phyloP scores from a whole-genome alignment of 2,797 vertebrate genomes.

The Lerista edwardsae region DNA sequence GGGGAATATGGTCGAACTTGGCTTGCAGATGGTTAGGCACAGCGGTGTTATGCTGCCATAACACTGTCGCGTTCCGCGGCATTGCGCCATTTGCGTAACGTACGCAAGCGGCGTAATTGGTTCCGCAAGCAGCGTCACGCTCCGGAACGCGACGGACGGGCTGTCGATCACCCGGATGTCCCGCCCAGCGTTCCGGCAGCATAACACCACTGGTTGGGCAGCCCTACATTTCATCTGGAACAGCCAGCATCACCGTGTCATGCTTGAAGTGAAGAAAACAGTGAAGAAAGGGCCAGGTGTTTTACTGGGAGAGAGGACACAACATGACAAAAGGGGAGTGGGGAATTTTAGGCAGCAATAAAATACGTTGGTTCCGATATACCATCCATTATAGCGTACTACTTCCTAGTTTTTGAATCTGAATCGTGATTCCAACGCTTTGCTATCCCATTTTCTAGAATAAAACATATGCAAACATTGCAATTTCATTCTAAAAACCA shows the following conservation, averaged over 20 bases:
- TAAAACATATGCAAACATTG: background rate
- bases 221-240: slow-evolving; percentile 10
- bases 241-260: slow-evolving; percentile 1
- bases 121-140: too few species aligned
- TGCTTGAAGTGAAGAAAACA: background rate
- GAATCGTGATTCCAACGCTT: background rate
- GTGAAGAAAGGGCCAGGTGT: slow-evolving; percentile 12
- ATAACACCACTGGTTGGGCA: background rate
- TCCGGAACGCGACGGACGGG: too few species aligned
- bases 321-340: background rate
- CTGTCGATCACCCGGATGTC: too few species aligned
- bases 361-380: background rate
- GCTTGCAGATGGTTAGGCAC: background rate
- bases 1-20: slow-evolving; percentile 8
- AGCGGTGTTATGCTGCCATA: too few species aligned
- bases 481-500: background rate
- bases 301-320: background rate
- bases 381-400: background rate
- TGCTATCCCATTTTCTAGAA: background rate
- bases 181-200: too few species aligned
- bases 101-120: too few species aligned
- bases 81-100: too few species aligned
- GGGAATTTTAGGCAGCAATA: background rate
- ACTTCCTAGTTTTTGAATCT: background rate
- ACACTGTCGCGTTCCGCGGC: too few species aligned